Evolutionary conservation across 2,888 invertebrate species (phyloP).

Genomic region (Ecliptopera silaceata): DNA sequence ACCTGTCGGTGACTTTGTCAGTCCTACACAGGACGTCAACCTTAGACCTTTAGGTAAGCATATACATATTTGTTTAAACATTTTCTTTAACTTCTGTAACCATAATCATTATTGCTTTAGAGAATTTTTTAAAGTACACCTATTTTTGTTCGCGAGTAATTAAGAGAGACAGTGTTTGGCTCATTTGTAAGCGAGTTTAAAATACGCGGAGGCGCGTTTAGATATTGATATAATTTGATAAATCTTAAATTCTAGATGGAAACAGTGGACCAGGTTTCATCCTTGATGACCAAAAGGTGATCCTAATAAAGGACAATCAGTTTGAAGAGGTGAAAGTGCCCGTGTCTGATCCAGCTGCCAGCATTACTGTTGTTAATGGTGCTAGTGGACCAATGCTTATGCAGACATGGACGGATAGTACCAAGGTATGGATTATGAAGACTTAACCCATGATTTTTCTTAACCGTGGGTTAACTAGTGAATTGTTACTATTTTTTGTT

Average conservation of each 20-base stretch:
- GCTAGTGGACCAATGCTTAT: conserved; percentile 55
- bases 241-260: conserved; percentile 46
- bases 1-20: conserved; percentile 63
- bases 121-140: too few relatives aligned
- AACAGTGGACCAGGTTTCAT: conserved; percentile 68
- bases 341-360: conserved; percentile 55
- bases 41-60: conserved; percentile 43
- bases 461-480: too few relatives aligned
- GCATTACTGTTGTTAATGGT: conserved; percentile 62
- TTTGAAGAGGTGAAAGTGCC: conserved; percentile 54
- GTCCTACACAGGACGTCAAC: conserved; percentile 43
- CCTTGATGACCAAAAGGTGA: conserved; percentile 62
- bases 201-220: too few relatives aligned
- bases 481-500: too few relatives aligned
- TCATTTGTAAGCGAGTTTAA: too few relatives aligned
- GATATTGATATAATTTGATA: too few relatives aligned
- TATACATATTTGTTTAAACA: conserved; percentile 31
- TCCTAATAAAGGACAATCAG: conserved; percentile 61
- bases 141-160: too few relatives aligned
- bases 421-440: conserved; percentile 46
- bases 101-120: too few relatives aligned
- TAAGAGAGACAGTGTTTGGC: too few relatives aligned
- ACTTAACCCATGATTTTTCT: too few relatives aligned
- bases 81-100: too few relatives aligned
- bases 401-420: conserved; percentile 66